These are phyloP conservation scores for Podilymbus podiceps DNA, from an alignment of 2,113 vertebrate genomes.

Conservation along the genomic window DNA sequence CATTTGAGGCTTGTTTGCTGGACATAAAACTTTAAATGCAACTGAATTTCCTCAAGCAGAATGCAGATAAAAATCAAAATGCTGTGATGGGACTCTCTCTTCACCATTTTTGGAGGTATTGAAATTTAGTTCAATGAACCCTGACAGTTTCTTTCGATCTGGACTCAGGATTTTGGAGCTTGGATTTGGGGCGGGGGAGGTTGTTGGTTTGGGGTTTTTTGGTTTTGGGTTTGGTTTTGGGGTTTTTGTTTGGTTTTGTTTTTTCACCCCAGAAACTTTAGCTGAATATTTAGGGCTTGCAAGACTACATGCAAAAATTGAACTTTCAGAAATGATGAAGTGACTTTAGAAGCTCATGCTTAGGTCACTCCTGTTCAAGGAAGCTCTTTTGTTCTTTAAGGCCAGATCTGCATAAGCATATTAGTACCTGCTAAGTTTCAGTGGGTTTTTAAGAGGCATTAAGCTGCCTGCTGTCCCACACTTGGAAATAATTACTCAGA, in stretches of 20 bases:
- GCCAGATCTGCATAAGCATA: not conserved
- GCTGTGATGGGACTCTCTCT: not conserved
- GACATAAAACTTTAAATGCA: conserved; percentile 57
- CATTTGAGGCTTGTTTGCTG: conserved; percentile 46
- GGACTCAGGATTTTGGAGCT: not conserved
- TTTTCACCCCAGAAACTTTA: not conserved
- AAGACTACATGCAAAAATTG: not conserved
- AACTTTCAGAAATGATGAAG: not conserved
- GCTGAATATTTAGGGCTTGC: not conserved
- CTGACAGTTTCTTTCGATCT: not conserved
- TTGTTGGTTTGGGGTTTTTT: not conserved
- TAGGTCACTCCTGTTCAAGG: not conserved
- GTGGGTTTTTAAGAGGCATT: not conserved
- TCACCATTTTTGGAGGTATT: not conserved
- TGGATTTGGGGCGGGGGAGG: too few species aligned
- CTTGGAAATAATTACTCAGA: not conserved
- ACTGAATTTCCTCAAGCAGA: conserved; percentile 47
- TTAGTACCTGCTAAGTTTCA: not conserved
- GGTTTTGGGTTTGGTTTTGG: not conserved
- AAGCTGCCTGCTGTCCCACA: not conserved
- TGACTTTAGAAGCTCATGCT: not conserved
- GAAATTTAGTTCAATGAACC: not conserved
- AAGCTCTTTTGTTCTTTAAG: not conserved
- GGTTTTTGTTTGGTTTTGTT: not conserved
- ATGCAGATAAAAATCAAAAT: conserved; percentile 33